phyloP scores from a whole-genome alignment of 92 coral and sea anemone species.

The Phenganax marumi region DNA sequence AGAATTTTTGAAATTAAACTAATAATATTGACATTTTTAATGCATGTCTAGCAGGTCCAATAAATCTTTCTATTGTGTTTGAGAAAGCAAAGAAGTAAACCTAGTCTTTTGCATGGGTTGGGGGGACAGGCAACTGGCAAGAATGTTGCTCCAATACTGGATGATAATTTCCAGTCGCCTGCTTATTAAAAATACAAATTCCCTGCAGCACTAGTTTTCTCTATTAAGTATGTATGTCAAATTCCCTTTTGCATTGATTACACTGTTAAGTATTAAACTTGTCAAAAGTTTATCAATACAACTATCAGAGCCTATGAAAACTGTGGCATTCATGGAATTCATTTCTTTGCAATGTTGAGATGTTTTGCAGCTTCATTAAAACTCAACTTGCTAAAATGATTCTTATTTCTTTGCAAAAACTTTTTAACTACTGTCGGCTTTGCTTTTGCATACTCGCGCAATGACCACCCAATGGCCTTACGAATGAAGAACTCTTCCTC shows the following conservation, averaged over 20 bases:
- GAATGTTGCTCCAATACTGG: too few species aligned
- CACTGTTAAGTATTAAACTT: too few species aligned
- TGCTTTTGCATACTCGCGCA: slow-evolving; percentile 73
- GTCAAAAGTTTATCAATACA: too few species aligned
- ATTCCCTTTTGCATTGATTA: too few species aligned
- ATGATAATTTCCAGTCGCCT: too few species aligned
- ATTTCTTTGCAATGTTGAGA: slow-evolving; percentile 44
- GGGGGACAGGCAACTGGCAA: too few species aligned
- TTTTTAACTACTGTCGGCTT: slow-evolving; percentile 60
- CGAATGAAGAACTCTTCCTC: slow-evolving; percentile 94
- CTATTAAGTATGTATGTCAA: too few species aligned
- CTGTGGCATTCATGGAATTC: neutral
- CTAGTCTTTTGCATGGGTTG: too few species aligned
- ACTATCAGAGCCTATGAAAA: neutral
- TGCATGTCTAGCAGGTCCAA: neutral
- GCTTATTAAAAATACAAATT: too few species aligned
- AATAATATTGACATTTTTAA: neutral
- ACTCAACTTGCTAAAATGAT: slow-evolving; percentile 69
- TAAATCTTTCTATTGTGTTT: too few species aligned
- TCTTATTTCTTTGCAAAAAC: slow-evolving; percentile 68
- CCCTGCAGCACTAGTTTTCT: too few species aligned
- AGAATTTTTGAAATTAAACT: neutral
- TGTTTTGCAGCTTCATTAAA: slow-evolving; percentile 84
- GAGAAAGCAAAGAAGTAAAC: too few species aligned
- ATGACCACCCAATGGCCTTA: slow-evolving; percentile 96